A percentile compares a stretch with the other conserved stretches of the same genome.
These are phyloP conservation scores for Proterorhinus semilunaris DNA, from an alignment of 2,113 vertebrate species.

Conservation along the genomic window DNA sequence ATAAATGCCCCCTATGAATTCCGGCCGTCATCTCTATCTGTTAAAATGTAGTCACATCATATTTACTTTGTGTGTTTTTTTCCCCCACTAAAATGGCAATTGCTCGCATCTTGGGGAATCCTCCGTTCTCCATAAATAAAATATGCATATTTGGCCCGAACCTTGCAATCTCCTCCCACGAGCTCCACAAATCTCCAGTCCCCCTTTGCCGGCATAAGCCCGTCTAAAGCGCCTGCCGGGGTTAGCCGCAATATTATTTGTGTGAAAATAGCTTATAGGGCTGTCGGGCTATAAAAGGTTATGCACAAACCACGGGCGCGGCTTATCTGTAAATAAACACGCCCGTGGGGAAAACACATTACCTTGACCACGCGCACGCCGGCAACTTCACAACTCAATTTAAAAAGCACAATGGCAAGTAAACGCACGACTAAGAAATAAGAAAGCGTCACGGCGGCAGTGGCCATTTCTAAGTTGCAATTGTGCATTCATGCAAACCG, in stretches of 20 bases:
- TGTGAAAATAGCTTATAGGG: conserved; percentile 61
- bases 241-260: conserved; percentile 40
- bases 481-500: not conserved
- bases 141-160: conserved; percentile 1
- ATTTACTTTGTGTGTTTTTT: not conserved
- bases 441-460: not conserved
- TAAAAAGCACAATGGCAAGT: conserved; percentile 26
- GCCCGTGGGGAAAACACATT: conserved; percentile 46
- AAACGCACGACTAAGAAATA: conserved; percentile 33
- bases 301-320: conserved; percentile 50
- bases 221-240: conserved; percentile 51
- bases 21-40: no score
- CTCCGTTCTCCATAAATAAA: not conserved
- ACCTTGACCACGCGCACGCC: conserved; percentile 30
- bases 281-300: conserved; percentile 49
- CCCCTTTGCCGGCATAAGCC: conserved; percentile 54
- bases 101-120: not conserved
- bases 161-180: conserved; percentile 27
- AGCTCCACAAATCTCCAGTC: conserved; percentile 35
- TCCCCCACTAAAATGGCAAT: not conserved
- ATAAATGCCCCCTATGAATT: no score
- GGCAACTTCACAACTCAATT: conserved; percentile 44
- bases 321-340: conserved; percentile 44
- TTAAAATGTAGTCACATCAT: not conserved
- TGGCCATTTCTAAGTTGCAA: conserved; percentile 1